phyloP scores from a whole-genome alignment of 2,797 vertebrate genomes.

The Toxotes lorentzi region DNA sequence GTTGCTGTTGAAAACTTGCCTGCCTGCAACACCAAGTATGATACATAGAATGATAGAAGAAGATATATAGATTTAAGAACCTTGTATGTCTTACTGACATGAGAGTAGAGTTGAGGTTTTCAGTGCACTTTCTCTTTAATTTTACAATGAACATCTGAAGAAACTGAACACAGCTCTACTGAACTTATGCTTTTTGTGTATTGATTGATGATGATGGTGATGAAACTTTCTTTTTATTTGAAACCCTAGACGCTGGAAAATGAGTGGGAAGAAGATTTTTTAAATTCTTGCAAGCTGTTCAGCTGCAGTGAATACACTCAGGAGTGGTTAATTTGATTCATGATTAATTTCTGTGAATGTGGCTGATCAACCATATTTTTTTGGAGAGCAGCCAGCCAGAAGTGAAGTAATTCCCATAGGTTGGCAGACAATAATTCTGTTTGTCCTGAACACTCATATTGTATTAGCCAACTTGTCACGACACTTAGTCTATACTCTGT shows the following conservation, averaged over 20 bases:
- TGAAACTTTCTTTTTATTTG: constrained; percentile 43
- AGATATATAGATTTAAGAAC: neutral
- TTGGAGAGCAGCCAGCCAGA: constrained; percentile 58
- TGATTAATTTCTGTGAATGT: constrained; percentile 71
- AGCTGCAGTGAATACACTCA: constrained; percentile 56
- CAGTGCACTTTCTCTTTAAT: neutral
- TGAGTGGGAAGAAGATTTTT: constrained; percentile 57
- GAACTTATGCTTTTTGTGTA: neutral
- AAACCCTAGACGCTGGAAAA: constrained; percentile 45
- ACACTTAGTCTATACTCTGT: constrained; percentile 31
- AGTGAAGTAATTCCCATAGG: constrained; percentile 68
- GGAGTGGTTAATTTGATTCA: constrained; percentile 67
- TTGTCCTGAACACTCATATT: constrained; percentile 60
- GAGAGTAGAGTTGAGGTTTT: constrained; percentile 2
- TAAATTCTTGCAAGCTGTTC: constrained; percentile 66
- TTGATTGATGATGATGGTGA: constrained; percentile 43
- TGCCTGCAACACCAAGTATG: neutral
- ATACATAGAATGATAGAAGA: neutral
- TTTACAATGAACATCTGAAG: constrained; percentile 20
- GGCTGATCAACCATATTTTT: constrained; percentile 64
- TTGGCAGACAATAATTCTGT: constrained; percentile 70
- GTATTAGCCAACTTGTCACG: constrained; percentile 57
- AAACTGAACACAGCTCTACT: constrained; percentile 15
- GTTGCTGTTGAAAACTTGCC: neutral
- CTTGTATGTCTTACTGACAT: neutral